Conservation (phyloP, 2,888 invertebrate genomes). For the Morpho achilles region DNA sequence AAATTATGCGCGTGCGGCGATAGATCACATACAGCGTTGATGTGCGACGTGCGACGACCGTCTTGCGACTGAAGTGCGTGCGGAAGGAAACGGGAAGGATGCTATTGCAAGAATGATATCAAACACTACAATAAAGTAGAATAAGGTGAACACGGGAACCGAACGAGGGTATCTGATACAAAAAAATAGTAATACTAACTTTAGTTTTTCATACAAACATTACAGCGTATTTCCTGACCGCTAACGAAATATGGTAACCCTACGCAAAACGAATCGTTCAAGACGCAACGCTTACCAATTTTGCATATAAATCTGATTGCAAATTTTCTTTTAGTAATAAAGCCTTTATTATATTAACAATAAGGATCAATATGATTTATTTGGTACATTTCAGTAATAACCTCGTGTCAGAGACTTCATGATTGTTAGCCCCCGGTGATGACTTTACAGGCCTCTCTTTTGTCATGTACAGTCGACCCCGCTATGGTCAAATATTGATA, state of each 20-base stretch:
- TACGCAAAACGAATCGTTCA: slow-evolving; percentile 1
- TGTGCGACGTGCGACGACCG: too few species aligned
- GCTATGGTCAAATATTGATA: neutral
- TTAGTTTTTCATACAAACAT: too few species aligned
- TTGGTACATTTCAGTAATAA: slow-evolving; percentile 5
- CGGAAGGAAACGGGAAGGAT: too few species aligned
- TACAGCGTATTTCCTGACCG: too few species aligned
- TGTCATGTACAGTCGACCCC: slow-evolving; percentile 2
- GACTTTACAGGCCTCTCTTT: slow-evolving; percentile 1
- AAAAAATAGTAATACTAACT: too few species aligned
- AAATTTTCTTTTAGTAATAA: neutral
- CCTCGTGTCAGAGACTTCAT: slow-evolving; percentile 16
- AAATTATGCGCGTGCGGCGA: too few species aligned
- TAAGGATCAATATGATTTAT: neutral
- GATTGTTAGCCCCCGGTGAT: slow-evolving; percentile 17
- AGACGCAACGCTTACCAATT: neutral
- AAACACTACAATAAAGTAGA: too few species aligned
- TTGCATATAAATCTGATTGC: slow-evolving; percentile 10
- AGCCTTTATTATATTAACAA: neutral
- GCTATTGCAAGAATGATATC: too few species aligned
- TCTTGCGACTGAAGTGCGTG: too few species aligned
- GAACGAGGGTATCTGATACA: too few species aligned
- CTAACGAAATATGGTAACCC: neutral
- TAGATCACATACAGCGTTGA: too few species aligned
- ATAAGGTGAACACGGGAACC: too few species aligned